Evolutionary conservation across 1,140 invertebrate species (phyloP).

Genomic region (Aphaenogaster ashmeadi): DNA sequence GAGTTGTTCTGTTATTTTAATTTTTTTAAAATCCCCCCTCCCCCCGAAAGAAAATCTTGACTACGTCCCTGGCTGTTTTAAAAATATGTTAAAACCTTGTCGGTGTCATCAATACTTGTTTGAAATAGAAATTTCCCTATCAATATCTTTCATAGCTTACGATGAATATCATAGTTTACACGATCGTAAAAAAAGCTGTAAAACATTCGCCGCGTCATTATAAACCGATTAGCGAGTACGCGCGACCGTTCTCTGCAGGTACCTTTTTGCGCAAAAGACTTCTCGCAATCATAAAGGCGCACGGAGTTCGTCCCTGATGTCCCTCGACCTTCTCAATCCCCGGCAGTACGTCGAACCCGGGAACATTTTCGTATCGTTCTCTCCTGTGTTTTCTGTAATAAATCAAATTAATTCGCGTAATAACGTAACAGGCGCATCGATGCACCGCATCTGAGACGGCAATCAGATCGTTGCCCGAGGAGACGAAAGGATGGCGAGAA

Average conservation of each 20-base stretch:
- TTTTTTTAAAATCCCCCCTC: too few relatives aligned
- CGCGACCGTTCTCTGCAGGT: neutral
- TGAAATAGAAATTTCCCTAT: neutral
- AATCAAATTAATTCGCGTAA: conserved; percentile 71
- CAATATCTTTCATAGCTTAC: neutral
- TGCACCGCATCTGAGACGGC: conserved; percentile 78
- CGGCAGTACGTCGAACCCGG: conserved; percentile 36
- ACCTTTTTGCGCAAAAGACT: neutral
- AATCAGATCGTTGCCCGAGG: conserved; percentile 80
- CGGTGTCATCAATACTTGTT: neutral
- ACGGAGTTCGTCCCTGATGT: conserved; percentile 17
- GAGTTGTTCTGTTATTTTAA: too few relatives aligned
- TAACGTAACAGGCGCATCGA: conserved; percentile 78
- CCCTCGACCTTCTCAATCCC: conserved; percentile 32
- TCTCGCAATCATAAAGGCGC: conserved; percentile 19
- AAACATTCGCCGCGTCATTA: conserved; percentile 41
- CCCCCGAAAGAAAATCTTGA: too few relatives aligned
- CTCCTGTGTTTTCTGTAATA: conserved; percentile 47
- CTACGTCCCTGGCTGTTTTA: neutral
- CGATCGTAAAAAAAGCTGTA: neutral
- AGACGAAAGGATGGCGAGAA: conserved; percentile 73
- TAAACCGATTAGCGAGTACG: conserved; percentile 57
- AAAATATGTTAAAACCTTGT: neutral
- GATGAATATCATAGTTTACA: neutral
- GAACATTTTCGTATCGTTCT: conserved; percentile 53